These are phyloP conservation scores for Bemisia tabaci DNA, from an alignment of 1,140 invertebrate genomes.

Conservation along the genomic window DNA sequence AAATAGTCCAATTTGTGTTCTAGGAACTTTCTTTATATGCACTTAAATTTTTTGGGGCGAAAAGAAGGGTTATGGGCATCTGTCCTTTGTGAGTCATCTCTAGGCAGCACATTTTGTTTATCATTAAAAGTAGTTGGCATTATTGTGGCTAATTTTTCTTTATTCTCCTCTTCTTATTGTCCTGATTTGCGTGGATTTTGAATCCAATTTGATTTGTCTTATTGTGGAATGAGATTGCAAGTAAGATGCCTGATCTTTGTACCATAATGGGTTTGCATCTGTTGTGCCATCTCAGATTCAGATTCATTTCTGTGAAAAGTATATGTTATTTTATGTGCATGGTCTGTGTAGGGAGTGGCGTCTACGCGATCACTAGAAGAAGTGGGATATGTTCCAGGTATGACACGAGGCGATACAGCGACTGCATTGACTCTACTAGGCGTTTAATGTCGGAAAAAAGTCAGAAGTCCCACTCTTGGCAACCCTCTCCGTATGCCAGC, in stretches of 20 bases:
- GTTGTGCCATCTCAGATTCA: not conserved
- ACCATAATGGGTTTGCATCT: not conserved
- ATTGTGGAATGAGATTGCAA: not conserved
- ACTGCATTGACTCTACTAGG: conserved; percentile 28
- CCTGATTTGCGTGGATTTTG: no score
- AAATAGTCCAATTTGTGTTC: no score
- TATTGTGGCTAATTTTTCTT: no score
- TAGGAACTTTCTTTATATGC: no score
- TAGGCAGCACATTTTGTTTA: no score
- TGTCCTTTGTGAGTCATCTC: no score
- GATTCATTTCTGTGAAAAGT: not conserved
- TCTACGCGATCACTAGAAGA: not conserved
- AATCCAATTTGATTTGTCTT: no score
- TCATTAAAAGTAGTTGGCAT: no score
- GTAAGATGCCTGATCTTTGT: not conserved
- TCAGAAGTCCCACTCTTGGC: conserved; percentile 40
- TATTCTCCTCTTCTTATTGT: no score
- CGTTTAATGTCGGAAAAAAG: conserved; percentile 25
- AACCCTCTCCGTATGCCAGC: conserved; percentile 40
- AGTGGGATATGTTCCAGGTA: conserved; percentile 21
- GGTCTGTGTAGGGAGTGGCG: not conserved
- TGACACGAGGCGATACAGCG: conserved; percentile 29
- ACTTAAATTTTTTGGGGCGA: no score
- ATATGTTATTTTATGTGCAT: not conserved
- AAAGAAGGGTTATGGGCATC: no score